These are phyloP conservation scores for Asbolus verrucosus DNA, from an alignment of 1,140 invertebrate genomes.

Conservation along the genomic window DNA sequence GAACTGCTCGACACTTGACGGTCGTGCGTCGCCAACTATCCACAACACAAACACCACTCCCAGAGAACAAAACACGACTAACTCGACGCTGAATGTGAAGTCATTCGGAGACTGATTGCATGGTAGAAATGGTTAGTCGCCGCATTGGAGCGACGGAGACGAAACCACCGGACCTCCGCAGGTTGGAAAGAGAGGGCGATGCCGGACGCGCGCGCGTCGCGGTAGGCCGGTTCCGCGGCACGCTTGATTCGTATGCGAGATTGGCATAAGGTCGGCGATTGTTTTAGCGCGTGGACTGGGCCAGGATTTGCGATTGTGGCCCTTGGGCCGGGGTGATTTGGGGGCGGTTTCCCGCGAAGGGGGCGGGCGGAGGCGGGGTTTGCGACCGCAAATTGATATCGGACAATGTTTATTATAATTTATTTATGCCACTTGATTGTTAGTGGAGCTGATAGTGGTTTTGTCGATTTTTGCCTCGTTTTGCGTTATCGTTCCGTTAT, in stretches of 20 bases:
- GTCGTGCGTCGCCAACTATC: neutral
- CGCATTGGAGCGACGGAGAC: no score
- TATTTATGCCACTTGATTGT: conserved; percentile 37
- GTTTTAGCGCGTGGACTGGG: conserved; percentile 52
- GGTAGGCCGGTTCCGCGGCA: conserved; percentile 51
- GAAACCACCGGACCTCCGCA: no score
- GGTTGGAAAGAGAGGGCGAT: conserved; percentile 43
- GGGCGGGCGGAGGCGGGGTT: conserved; percentile 47
- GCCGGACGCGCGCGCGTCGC: conserved; percentile 40
- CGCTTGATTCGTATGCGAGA: conserved; percentile 50
- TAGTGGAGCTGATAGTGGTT: conserved; percentile 35
- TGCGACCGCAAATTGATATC: conserved; percentile 54
- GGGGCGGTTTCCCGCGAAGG: conserved; percentile 21
- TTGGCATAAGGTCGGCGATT: conserved; percentile 53
- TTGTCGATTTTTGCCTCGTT: conserved; percentile 11
- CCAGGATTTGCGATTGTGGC: conserved; percentile 53
- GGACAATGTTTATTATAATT: conserved; percentile 44
- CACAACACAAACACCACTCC: conserved; percentile 6
- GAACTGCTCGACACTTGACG: neutral
- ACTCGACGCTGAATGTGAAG: no score
- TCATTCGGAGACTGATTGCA: conserved; percentile 14
- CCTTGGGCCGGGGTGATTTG: conserved; percentile 48
- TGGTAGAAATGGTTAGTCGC: conserved; percentile 38
- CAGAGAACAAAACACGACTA: conserved; percentile 47
- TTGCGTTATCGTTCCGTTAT: conserved; percentile 17